Conservation (phyloP, 1,140 invertebrate genomes). For the Polypedilum vanderplanki region DNA sequence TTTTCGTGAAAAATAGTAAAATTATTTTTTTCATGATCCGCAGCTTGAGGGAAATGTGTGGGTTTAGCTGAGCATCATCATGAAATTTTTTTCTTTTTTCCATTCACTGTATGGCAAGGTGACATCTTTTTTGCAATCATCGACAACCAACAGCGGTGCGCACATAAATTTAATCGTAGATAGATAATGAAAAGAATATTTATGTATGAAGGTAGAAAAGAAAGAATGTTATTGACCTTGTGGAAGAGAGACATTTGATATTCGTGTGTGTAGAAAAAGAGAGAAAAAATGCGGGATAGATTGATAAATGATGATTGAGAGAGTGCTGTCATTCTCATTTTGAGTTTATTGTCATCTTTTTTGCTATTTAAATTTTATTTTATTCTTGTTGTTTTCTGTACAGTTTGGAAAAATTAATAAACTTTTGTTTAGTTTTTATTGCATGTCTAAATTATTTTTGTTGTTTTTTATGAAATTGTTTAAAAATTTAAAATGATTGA, state of each 20-base stretch:
- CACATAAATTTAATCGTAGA: not conserved
- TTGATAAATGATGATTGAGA: no score
- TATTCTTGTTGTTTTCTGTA: no score
- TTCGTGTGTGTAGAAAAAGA: not conserved
- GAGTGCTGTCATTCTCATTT: no score
- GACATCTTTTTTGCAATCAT: conserved; percentile 8
- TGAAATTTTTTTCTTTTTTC: not conserved
- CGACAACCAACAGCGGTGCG: not conserved
- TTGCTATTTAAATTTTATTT: no score
- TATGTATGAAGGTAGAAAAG: not conserved
- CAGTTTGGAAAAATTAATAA: no score
- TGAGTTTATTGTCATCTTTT: no score
- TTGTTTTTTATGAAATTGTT: no score
- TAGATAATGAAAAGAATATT: not conserved
- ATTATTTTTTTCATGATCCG: not conserved
- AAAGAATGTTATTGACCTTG: not conserved
- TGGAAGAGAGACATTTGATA: not conserved
- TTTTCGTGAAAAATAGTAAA: no score
- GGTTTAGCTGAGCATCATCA: not conserved
- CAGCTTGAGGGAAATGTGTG: not conserved
- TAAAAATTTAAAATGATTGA: no score
- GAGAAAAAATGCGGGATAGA: no score
- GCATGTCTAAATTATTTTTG: no score
- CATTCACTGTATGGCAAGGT: not conserved
- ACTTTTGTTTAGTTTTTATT: no score